phyloP scores from a whole-genome alignment of 2,888 invertebrate species.

The Lathronympha strigana region DNA sequence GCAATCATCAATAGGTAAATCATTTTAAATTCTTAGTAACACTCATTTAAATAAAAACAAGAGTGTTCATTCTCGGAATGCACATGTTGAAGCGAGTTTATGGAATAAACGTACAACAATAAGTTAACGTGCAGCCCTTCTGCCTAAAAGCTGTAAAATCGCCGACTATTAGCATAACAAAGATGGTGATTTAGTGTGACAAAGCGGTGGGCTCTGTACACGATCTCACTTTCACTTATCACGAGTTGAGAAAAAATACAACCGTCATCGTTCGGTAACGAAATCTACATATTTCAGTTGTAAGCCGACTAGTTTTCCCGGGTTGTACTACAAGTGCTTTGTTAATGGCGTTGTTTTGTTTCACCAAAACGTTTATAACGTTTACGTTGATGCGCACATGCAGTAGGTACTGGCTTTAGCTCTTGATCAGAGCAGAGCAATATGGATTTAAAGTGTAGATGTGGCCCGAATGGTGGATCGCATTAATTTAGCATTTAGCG shows the following conservation, averaged over 20 bases:
- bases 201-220: constrained; percentile 60
- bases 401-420: too few species aligned
- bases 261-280: constrained; percentile 39
- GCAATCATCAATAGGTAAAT: not conserved
- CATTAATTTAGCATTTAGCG: too few species aligned
- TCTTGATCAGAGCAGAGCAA: too few species aligned
- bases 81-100: constrained; percentile 62
- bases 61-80: constrained; percentile 66
- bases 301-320: constrained; percentile 1
- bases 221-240: constrained; percentile 77
- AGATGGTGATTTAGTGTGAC: constrained; percentile 73
- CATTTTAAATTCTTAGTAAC: constrained; percentile 26
- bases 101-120: constrained; percentile 61
- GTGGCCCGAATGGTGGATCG: too few species aligned
- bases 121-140: constrained; percentile 63
- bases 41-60: constrained; percentile 42
- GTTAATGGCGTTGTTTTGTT: not conserved
- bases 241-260: constrained; percentile 52
- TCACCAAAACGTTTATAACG: not conserved
- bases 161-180: constrained; percentile 79
- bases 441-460: not conserved
- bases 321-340: constrained; percentile 6
- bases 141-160: constrained; percentile 77
- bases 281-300: constrained; percentile 28
- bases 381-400: too few species aligned